These are phyloP conservation scores for Lagenorhynchus albirostris DNA, from an alignment of 2,113 vertebrate genomes.

Conservation along the genomic window DNA sequence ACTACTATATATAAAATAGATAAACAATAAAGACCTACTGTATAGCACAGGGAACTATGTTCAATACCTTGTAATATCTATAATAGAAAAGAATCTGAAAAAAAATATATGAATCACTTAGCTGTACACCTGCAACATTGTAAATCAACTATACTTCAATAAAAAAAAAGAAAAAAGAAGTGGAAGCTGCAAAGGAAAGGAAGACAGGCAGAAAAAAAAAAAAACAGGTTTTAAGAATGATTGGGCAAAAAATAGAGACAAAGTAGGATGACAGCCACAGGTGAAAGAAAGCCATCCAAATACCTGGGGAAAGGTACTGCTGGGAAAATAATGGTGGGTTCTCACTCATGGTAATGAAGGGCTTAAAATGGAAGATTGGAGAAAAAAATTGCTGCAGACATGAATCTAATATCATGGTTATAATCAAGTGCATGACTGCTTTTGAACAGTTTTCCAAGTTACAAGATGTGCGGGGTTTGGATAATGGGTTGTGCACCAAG, in stretches of 20 bases:
- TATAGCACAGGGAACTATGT: no score
- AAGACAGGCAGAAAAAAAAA: neutral
- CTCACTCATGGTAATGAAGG: neutral
- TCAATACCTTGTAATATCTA: no score
- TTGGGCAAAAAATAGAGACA: neutral
- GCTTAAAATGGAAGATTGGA: neutral
- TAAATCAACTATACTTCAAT: no score
- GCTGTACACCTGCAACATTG: no score
- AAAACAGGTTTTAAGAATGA: neutral
- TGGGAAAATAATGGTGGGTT: neutral
- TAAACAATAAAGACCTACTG: no score
- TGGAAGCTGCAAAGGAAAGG: neutral
- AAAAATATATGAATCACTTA: no score
- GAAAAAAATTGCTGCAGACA: neutral
- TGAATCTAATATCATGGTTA: neutral
- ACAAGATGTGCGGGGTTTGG: neutral
- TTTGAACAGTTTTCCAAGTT: neutral
- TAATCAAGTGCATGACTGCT: neutral
- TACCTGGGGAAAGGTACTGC: no score
- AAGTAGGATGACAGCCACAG: neutral
- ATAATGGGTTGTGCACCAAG: neutral
- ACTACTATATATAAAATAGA: no score
- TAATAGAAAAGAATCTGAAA: neutral
- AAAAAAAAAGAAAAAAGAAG: no score
- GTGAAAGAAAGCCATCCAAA: neutral